Base-by-base conservation (phyloP, 2,113 vertebrate genomes). In the Todiramphus chloris region DNA sequence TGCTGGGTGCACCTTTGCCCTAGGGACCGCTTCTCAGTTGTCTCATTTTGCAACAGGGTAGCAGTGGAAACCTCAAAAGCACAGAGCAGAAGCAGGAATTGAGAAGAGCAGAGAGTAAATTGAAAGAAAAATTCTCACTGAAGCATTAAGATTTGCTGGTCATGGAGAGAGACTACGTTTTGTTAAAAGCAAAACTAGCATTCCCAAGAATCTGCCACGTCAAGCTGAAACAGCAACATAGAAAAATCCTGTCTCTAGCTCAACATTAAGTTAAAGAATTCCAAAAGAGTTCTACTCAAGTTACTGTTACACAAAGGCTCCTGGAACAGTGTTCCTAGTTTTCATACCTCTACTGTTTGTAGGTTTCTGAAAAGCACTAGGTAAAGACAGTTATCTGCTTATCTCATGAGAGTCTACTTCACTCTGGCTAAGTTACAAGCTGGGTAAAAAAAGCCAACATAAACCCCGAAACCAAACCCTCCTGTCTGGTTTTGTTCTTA, bases 251-350 rank as follows among this genome's bases (percentile, higher is more conserved):
- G 33, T 33, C 55, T 69, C 46, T 41, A 87, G 17, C 60, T 75
- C 72, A 78, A 39, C 7, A 70, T 35, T 39, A 73, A 92, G 79
- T 84, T 89, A 83, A 89, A 83, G 64, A 96, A 68, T 91, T 87
- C 56, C 69, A 70, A 53, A 70, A 27, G 37, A 70, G 12, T 67
- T 92, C 77, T 84, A 75, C 39, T 89, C 37, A 84, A 68, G 64
- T 89, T 92, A 75, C 53, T 82, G 39, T 90, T 88, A 78, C 4
- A 89, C 35, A 68, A 83, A 94, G 67, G n/a, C 33, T 68, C 21
- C 60, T 27, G 10, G 3, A 67, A 75, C 8, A 39, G 13, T 14
- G 20, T 55, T 86, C 27, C 67, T 35, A 60, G 18, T 80, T 91
- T 59, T 67, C 92, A 70, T 10, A 33, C 6, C 33, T 50, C 10